Evolutionary conservation across 2,888 invertebrate genomes (phyloP), one percentile per base, ranked within the genome.

Genomic region (Andrena chrysosceles): DNA sequence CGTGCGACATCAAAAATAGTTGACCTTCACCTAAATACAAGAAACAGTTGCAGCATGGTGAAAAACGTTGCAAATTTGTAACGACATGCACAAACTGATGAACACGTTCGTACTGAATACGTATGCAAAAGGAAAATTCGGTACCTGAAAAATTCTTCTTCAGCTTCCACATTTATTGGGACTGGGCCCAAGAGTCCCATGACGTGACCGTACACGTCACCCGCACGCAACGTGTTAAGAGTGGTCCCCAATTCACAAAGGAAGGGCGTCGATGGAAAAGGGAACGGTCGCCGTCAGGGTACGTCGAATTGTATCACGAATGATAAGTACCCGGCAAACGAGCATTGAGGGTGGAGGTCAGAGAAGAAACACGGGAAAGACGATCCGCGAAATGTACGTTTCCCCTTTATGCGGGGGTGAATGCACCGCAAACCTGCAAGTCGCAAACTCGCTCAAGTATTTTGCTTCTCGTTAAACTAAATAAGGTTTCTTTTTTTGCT

Each of bases 391-490:
- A 64, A 52, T 52, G 29, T 31, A 64, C 68, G 33, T 35, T 78
- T 67, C 23, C 16, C 64, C 64, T 80, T 74, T 72, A 63, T 56
- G 26, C 29, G 16, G 54, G 42, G n/a, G 33, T 13, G 60, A 26
- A 70, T 52, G 56, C 60, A 31, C 42, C 73, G 48, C 56, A 68
- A 42, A 67, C 52, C 33, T 31, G 63, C 31, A 42, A 52, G 63
- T 63, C 69, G 85, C 71, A 59, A 74, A 67, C 77, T 77, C 69
- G 68, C 63, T 68, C 54, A 83, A 79, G 85, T 88, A 88, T 88
- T 88, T 77, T 67, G 78, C 71, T 52, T 85, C 87, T 84, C 88
- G 86, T 89, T 89, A 86, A 83, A 83, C 84, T 82, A 85, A 87
- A 89, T 86, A 88, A 79, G 77, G 81, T 80, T 56, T 26, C 52